Base-by-base conservation (phyloP, 1,140 invertebrate genomes). In the Drosophila athabasca region DNA sequence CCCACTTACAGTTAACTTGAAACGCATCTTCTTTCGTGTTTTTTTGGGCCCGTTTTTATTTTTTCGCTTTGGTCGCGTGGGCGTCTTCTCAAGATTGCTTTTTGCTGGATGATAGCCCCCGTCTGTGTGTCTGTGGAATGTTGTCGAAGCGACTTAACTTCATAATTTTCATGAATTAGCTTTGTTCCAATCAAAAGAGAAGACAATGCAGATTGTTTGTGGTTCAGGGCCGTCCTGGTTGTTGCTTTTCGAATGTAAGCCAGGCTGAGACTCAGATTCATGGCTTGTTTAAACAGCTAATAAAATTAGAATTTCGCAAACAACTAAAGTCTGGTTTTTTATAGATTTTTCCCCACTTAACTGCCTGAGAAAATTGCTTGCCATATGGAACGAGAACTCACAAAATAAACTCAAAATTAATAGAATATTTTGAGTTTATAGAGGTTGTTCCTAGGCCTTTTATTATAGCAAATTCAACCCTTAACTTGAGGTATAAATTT, bases 81-180 rank as follows among this genome's bases (percentile, higher is more conserved):
- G 81, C 83, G 81, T 85, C 81, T 74, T 76, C 31, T 66, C 51
- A 68, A 85, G 82, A 75, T 82, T 85, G 71, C 31, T 60, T 65
- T 74, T 66, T 46, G 11, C 39, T 26, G 35, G 35, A 50, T 62
- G 55, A 59, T 58, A 52, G 67, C 15, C 26, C 4, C 17, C 17
- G 17, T 19, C 17, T 19, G 17, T 19, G 17, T 19, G 62, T 8
- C 51, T 58, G 41, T 68, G 81, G 79, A 85, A 84, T 85, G 81
- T 62, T 51, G 70, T 44, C 59, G 58, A 48, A 64, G 55, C 59
- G 41, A 11, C 53, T 17, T 44, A 49, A 69, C 46, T 60, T 75
- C 73, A 87, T 85, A 69, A 74, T 78, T 74, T 78, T 78, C 62
- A 67, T 74, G 75, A 66, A 87, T 74, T 85, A 76, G 57, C 67